Base-by-base conservation (phyloP, 2,113 vertebrate species). In the Nothoprocta perdicaria region DNA sequence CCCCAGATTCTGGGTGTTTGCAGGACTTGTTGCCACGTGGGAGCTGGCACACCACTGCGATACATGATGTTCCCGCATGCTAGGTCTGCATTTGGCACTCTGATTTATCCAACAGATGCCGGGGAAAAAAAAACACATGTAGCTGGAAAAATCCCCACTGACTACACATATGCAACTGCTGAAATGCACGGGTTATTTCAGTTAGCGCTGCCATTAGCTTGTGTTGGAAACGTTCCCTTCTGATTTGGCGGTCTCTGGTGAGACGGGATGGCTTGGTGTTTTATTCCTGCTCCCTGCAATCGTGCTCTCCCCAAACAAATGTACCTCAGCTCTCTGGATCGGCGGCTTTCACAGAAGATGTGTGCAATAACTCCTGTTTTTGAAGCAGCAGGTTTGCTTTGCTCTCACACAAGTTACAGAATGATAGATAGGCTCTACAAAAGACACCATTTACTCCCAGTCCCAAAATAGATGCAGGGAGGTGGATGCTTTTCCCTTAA, bases 91-190 rank as follows among this genome's bases (percentile, higher is more conserved):
- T 79, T 88, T 76, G 61, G 26, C 58, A 38, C 69, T 67, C 75
- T 94, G 61, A 79, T 91, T 88, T 90, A 88, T 88, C 62, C 90
- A 84, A 93, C 91, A 93, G 76, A 87, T 92, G 78, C 58, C 50
- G 12, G 19, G 29, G 38, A 29, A 72, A 18, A 7, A 38, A 12
- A 4, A 27, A 10, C 84, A 85, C 27, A 27, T 62, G 60, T 79
- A 94, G 61, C 62, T 92, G 75, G 73, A 79, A 73, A 93, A 93
- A 40, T 91, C 84, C 58, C 50, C 22, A 23, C 1, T 12, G 89
- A 89, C 73, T 82, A 65, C 2, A 13, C 50, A 67, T 53, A 79
- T 6, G 21, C 35, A 3, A 52, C 74, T 90, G 81, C 69, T 88
- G 57, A 89, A 95, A 92, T 33, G 55, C 35, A 88, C 86, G 65